Percentiles rank a stretch among this genome's conserved stretches.
Evolutionary conservation across 2,888 invertebrate genomes (phyloP).

Genomic region (Chrysodeixis includens): DNA sequence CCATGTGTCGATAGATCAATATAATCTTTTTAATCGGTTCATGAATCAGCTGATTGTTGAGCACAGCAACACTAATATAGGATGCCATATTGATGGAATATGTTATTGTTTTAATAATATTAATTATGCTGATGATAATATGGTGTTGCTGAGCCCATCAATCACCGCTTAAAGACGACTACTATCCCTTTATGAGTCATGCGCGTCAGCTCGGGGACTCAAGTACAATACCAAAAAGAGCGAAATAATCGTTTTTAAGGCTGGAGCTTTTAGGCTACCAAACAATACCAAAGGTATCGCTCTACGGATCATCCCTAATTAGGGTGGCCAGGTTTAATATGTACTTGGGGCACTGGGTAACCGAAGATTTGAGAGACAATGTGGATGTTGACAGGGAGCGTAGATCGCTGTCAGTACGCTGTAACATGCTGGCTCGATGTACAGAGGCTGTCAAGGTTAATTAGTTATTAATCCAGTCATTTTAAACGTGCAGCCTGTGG

Average conservation of each 20-base stretch:
- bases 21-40: no score
- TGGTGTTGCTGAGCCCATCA: constrained; percentile 4
- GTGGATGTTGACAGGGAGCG: neutral
- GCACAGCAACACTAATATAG: neutral
- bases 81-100: neutral
- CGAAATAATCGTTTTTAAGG: neutral
- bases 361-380: neutral
- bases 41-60: neutral
- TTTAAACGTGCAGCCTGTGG: neutral
- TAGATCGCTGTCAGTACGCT: neutral
- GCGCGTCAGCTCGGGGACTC: neutral
- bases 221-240: neutral
- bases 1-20: no score
- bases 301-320: neutral
- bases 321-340: neutral
- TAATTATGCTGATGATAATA: constrained; percentile 10
- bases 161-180: neutral
- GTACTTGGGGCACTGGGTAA: neutral
- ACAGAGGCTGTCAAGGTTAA: neutral
- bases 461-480: neutral
- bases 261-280: neutral
- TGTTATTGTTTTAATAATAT: constrained; percentile 5
- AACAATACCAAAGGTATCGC: neutral
- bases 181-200: neutral
- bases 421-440: neutral